Conservation (phyloP, 2,888 invertebrate genomes). For the Odontocerum albicorne region DNA sequence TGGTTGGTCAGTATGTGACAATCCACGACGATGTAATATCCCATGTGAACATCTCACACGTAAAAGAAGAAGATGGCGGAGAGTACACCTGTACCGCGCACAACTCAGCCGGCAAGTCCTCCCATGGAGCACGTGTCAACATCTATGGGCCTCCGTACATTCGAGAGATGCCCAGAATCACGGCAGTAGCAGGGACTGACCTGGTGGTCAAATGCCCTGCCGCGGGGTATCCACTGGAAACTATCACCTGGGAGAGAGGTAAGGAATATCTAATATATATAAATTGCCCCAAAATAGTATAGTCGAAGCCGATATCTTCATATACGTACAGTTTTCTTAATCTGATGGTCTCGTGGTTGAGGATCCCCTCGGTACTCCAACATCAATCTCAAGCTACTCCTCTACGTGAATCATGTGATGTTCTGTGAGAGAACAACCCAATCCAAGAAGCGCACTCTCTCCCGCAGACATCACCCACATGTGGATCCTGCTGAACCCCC, state of each 20-base stretch:
- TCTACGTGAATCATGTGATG: too few relatives aligned
- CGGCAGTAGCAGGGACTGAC: conserved; percentile 82
- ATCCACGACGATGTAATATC: conserved; percentile 91
- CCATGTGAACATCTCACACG: conserved; percentile 86
- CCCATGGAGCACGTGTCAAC: conserved; percentile 83
- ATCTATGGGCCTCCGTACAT: conserved; percentile 87
- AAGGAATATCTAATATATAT: conserved; percentile 40
- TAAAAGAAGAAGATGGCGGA: conserved; percentile 88
- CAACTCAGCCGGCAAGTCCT: conserved; percentile 78
- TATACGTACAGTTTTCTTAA: too few relatives aligned
- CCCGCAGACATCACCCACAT: too few relatives aligned
- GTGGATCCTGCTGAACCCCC: too few relatives aligned
- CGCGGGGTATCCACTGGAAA: conserved; percentile 85
- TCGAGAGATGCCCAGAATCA: conserved; percentile 85
- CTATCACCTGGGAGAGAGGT: conserved; percentile 90
- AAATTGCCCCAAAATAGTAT: too few relatives aligned
- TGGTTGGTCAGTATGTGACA: conserved; percentile 90
- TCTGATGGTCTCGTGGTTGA: too few relatives aligned
- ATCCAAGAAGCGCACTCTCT: too few relatives aligned
- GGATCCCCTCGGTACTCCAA: too few relatives aligned
- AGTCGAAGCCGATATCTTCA: too few relatives aligned
- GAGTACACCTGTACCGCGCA: conserved; percentile 85
- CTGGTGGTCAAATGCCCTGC: conserved; percentile 87
- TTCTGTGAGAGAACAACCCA: too few relatives aligned
- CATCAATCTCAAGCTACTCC: too few relatives aligned